Percentiles rank a stretch among this genome's conserved stretches.
These are phyloP conservation scores for Alligator sinensis DNA, from an alignment of 2,113 vertebrate genomes.

Conservation along the genomic window DNA sequence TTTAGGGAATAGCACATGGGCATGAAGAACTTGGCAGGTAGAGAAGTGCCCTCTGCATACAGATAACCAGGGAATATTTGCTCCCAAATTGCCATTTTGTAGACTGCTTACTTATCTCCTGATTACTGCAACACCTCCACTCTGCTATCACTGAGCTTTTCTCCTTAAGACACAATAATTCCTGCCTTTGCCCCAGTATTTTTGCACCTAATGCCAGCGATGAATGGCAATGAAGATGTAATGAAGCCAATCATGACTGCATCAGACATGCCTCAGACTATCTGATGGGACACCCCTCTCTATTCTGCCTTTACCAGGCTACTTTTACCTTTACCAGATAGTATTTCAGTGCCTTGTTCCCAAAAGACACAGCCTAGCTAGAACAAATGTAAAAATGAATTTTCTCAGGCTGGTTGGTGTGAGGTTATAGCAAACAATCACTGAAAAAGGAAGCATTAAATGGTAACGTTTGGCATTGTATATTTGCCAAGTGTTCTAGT, in stretches of 20 bases:
- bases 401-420: neutral
- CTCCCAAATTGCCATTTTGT: neutral
- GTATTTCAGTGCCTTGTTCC: neutral
- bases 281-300: neutral
- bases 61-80: neutral
- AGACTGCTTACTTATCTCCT: neutral
- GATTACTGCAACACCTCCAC: neutral
- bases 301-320: neutral
- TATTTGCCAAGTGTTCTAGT: slow-evolving; percentile 25
- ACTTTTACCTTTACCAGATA: neutral
- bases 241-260: accelerated
- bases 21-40: neutral
- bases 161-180: neutral
- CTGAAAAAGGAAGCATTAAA: neutral
- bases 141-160: neutral
- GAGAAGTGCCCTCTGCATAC: too few species aligned
- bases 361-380: neutral
- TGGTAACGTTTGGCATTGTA: neutral
- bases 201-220: too few species aligned
- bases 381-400: neutral
- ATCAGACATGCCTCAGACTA: neutral
- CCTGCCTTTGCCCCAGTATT: neutral
- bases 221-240: neutral
- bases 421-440: slow-evolving; percentile 19
- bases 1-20: neutral